Percentiles rank a stretch among this genome's conserved stretches.
phyloP scores from a whole-genome alignment of 1,140 invertebrate genomes.

The Drosophila novamexicana region DNA sequence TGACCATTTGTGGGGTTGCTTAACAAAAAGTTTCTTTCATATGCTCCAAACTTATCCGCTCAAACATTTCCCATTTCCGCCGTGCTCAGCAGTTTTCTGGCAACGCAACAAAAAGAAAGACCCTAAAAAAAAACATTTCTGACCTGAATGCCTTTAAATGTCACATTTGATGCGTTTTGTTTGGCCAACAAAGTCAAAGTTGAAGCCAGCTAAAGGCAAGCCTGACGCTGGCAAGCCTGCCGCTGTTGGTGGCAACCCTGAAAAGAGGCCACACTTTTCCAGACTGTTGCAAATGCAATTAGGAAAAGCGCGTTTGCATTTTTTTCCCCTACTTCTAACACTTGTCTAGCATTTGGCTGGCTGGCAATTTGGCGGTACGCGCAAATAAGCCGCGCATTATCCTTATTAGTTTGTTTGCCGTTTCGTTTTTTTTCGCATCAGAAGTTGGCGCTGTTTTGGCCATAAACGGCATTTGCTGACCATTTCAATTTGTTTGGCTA shows the following conservation, averaged over 20 bases:
- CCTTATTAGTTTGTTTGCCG: conserved; percentile 60
- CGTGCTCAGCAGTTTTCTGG: neutral
- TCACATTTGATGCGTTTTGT: conserved; percentile 11
- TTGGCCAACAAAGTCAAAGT: conserved; percentile 26
- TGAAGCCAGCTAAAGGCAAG: conserved; percentile 2
- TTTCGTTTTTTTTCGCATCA: too few relatives aligned
- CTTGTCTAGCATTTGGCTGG: conserved; percentile 25
- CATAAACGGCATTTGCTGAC: conserved; percentile 66
- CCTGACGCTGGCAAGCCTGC: neutral
- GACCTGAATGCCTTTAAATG: conserved; percentile 19
- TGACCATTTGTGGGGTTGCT: neutral
- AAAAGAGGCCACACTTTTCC: conserved; percentile 43
- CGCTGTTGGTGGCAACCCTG: neutral
- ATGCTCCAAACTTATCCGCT: neutral
- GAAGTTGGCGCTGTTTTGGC: conserved; percentile 28
- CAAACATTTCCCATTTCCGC: conserved; percentile 5
- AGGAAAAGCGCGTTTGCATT: conserved; percentile 35
- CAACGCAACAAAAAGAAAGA: neutral
- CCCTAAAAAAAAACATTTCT: neutral
- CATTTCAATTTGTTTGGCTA: conserved; percentile 43
- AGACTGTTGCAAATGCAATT: conserved; percentile 76
- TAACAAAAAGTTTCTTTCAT: neutral
- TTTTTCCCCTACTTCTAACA: conserved; percentile 17
- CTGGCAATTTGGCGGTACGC: neutral
- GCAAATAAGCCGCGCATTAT: conserved; percentile 52